phyloP scores from a whole-genome alignment of 2,113 vertebrate genomes.

The Chaetura pelagica region DNA sequence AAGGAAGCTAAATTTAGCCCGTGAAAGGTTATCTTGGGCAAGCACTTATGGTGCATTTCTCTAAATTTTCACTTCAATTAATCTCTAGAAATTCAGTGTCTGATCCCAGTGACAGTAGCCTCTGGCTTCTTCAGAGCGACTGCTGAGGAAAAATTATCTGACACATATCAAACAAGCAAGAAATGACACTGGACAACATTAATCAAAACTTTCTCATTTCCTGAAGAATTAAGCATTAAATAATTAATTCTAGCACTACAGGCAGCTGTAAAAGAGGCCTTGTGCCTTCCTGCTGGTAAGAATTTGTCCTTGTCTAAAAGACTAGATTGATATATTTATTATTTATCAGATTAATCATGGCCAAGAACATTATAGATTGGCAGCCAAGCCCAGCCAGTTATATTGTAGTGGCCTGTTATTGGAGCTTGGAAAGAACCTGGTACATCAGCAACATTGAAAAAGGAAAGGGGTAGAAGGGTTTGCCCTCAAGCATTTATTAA shows the following conservation, averaged over 20 bases:
- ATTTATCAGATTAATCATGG: constrained; percentile 99
- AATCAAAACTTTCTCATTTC: constrained; percentile 99
- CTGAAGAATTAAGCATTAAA: constrained; percentile 99
- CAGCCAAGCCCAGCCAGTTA: constrained; percentile 80
- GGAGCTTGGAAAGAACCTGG: constrained; percentile 48
- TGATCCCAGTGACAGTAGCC: constrained; percentile 91
- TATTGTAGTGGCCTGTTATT: constrained; percentile 64
- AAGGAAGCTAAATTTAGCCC: constrained; percentile 75
- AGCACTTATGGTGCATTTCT: constrained; percentile 76
- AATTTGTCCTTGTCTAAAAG: constrained; percentile 99
- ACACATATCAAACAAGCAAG: constrained; percentile 96
- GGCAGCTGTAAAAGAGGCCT: constrained; percentile 92
- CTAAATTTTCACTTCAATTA: constrained; percentile 92
- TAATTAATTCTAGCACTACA: constrained; percentile 98
- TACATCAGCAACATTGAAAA: constrained; percentile 59
- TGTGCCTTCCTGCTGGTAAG: constrained; percentile 95
- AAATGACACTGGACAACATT: constrained; percentile 93
- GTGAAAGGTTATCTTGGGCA: constrained; percentile 78
- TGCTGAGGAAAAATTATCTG: constrained; percentile 87
- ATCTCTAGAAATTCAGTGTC: constrained; percentile 90
- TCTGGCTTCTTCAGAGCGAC: constrained; percentile 88
- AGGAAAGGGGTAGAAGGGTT: not conserved
- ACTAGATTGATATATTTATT: constrained; percentile 99
- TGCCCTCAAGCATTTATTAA: constrained; percentile 46
- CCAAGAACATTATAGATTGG: constrained; percentile 89